Evolutionary conservation across 2,113 vertebrate genomes (phyloP), one percentile per base, ranked within the genome.

Genomic region (Carassius gibelio): DNA sequence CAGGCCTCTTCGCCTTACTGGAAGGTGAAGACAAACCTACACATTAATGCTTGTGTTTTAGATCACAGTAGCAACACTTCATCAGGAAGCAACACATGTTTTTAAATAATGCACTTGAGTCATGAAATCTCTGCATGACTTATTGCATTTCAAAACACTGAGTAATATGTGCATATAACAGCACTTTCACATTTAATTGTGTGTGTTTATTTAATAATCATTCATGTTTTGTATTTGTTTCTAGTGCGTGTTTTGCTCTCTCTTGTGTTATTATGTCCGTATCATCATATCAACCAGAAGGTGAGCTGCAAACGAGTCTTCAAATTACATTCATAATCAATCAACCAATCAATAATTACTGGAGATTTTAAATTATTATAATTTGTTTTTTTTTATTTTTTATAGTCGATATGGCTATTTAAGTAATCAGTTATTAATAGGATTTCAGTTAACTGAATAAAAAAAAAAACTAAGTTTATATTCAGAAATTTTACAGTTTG

Each of bases 221-320:
- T 36, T 75, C 42, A 17, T 75, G 17, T 36, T 6, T 15, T 30
- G 4, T 83, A 3, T 52, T 48, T 83, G 38, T 59, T 89, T 59
- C 62, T 89, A 98, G 97, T 2, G 91, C 92, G 0, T 94, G 94
- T 84, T 98, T 98, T 5, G 94, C 94, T 0, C 59, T 94, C 0
- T 98, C 97, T 85, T 98, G 97, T 59, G 81, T 91, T 3, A 92
- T 97, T 72, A 97, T 97, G 92, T 96, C 97, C 1, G 6, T 91
- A 26, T 95, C 96, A n/a, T 91, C 95, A 30, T 92, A 94, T 82
- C 42, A 94, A 64, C 93, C 95, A 6, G 0, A 57, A 69, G 90
- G 97, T 97, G 88, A 95, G 95, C 48, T 21, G 57, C 19, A 59
- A 59, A 86, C 38, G 14, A 68, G 30, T 71, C 68, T 21, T 5